Base-by-base conservation (phyloP, 2,888 invertebrate species). In the Imbricaverruca yamaguchii region DNA sequence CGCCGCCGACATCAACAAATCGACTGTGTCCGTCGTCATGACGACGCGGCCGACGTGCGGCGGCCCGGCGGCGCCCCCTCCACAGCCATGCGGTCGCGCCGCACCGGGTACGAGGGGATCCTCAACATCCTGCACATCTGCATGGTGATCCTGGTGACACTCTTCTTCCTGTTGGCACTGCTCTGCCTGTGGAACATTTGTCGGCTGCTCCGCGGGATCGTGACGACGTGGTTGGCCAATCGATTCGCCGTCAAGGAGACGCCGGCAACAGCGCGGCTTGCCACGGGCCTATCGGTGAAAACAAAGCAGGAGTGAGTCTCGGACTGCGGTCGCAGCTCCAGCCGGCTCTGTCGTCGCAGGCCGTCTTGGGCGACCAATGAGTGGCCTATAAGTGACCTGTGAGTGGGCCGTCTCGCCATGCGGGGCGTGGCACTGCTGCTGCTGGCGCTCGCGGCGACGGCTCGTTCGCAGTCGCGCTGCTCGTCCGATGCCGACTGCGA, bases 101-200 rank as follows among this genome's bases (percentile, higher is more conserved):
- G 21, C 53, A 18, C 15, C 55, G 74, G 21, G 53, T 74, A 74
- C 18, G 74, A 74, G 18, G 74, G 74, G 11, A 53, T 74, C 55
- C 74, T 74, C 74, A 53, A 55, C 74, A 74, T 74, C 74, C 74
- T 74, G 53, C 74, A 74, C 74, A 74, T 74, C 55, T 74, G 74
- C n/a, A 74, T 74, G 74, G 53, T 74, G 74, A 74, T 74, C 53
- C 55, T 74, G 74, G 74, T 74, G 74, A 6, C 53, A 0, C 74
- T 74, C 8, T 74, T 74, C 74, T 74, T 74, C 55, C 53, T 74
- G 53, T 15, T 74, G 21, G 8, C 21, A 21, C 10, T 74, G 55
- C 74, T 74, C 74, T 74, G 74, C 10, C 74, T 74, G 74, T 74
- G 74, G 74, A 74, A 74, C 55, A 74, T 74, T 13, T 53, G 15